These are phyloP conservation scores for Haliclona indistincta DNA, from an alignment of 37 sponge, comb jelly and placozoan species.

Conservation along the genomic window DNA sequence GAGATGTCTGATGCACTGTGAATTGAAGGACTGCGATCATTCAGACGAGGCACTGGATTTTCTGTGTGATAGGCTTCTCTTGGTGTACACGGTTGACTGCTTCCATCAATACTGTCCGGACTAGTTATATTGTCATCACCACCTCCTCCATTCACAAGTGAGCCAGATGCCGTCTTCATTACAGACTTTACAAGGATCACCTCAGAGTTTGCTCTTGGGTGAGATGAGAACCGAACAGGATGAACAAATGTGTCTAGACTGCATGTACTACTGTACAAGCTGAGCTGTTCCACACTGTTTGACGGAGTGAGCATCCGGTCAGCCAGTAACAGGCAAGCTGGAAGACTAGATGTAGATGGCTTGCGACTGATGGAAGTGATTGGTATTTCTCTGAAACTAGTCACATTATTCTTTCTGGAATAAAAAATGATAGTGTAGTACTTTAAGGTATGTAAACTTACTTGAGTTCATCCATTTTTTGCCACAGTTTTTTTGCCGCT, in stretches of 20 bases:
- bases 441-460: constrained; percentile 8
- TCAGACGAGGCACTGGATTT: too few relatives aligned
- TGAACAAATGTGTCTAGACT: constrained; percentile 21
- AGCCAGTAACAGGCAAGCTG: constrained; percentile 50
- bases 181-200: too few relatives aligned
- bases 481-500: constrained; percentile 71
- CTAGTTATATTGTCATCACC: too few relatives aligned
- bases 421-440: background rate
- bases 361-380: constrained; percentile 34
- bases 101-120: too few relatives aligned
- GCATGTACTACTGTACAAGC: constrained; percentile 48
- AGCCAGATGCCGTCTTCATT: too few relatives aligned
- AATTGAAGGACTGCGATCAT: too few relatives aligned
- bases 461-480: constrained; percentile 68
- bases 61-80: too few relatives aligned
- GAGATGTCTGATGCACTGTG: too few relatives aligned
- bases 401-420: constrained; percentile 16
- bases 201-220: too few relatives aligned
- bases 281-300: constrained; percentile 32
- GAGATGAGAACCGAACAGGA: too few relatives aligned
- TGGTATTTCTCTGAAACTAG: constrained; percentile 41
- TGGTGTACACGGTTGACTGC: too few relatives aligned
- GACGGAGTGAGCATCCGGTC: constrained; percentile 17
- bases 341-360: constrained; percentile 77
- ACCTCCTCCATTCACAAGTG: too few relatives aligned